These are phyloP conservation scores for Aricia agestis DNA, from an alignment of 1,140 invertebrate species.

Conservation along the genomic window DNA sequence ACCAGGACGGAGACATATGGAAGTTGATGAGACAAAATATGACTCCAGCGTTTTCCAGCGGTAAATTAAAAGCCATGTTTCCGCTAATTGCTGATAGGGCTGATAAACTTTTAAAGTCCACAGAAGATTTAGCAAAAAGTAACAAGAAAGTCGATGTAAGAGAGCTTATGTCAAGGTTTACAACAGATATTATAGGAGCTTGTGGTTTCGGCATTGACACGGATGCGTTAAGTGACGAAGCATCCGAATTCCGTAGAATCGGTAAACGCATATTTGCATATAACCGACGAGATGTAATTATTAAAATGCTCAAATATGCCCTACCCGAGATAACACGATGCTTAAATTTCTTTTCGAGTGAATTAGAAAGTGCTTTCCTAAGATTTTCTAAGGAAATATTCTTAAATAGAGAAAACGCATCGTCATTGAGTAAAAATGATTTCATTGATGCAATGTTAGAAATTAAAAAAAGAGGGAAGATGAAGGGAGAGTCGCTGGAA, in stretches of 20 bases:
- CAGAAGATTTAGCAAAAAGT: conserved; percentile 19
- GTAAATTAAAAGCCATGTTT: conserved; percentile 30
- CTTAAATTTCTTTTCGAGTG: conserved; percentile 8
- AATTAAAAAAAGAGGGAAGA: conserved; percentile 17
- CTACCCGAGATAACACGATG: conserved; percentile 18
- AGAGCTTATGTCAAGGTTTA: conserved; percentile 28
- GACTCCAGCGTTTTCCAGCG: conserved; percentile 25
- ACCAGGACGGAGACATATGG: conserved; percentile 20
- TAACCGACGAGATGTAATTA: conserved; percentile 16
- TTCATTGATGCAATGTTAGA: conserved; percentile 29
- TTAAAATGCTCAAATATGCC: conserved; percentile 14
- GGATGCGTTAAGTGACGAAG: conserved; percentile 25
- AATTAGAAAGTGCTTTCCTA: conserved; percentile 22
- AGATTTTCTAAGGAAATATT: conserved; percentile 24
- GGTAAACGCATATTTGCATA: conserved; percentile 25
- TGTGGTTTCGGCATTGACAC: conserved; percentile 31
- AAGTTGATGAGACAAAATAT: conserved; percentile 24
- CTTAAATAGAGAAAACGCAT: conserved; percentile 20
- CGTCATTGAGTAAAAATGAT: conserved; percentile 21
- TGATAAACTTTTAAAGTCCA: conserved; percentile 23
- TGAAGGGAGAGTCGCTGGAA: conserved; percentile 28
- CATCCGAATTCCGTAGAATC: conserved; percentile 24
- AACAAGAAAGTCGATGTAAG: conserved; percentile 20
- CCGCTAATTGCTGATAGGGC: conserved; percentile 26
- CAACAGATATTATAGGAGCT: conserved; percentile 28